A percentile compares a stretch with the other conserved stretches of the same genome.
phyloP scores from a whole-genome alignment of 1,140 invertebrate species.

The Hestina assimilis region DNA sequence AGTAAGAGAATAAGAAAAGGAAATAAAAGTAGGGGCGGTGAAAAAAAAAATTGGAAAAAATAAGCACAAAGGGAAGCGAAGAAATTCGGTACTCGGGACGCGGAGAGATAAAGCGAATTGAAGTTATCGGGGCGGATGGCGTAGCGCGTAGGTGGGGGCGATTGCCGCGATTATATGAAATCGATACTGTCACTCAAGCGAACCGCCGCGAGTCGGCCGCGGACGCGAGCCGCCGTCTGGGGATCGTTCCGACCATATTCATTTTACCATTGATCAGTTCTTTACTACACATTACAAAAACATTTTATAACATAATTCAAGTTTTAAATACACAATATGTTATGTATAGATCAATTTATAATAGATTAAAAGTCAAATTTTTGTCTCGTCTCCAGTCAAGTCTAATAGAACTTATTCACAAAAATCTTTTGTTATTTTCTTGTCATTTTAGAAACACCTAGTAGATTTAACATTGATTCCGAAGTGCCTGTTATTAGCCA shows the following conservation, averaged over 20 bases:
- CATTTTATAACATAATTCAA: no score
- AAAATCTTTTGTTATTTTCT: no score
- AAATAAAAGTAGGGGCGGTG: slow-evolving; percentile 62
- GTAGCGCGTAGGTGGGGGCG: slow-evolving; percentile 55
- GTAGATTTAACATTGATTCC: no score
- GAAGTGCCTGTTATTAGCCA: no score
- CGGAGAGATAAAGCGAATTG: slow-evolving; percentile 75
- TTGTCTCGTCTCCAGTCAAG: no score
- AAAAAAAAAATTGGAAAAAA: slow-evolving; percentile 74
- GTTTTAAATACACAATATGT: no score
- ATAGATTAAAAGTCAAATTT: no score
- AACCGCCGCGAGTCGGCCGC: slow-evolving; percentile 11
- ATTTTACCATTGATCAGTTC: no score
- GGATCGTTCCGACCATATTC: background rate
- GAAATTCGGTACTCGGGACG: slow-evolving; percentile 54
- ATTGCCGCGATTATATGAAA: slow-evolving; percentile 63
- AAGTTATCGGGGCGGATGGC: slow-evolving; percentile 72
- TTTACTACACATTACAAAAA: no score
- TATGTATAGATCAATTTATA: no score
- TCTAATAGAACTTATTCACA: no score
- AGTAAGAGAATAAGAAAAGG: slow-evolving; percentile 68
- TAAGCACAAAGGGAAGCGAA: slow-evolving; percentile 74
- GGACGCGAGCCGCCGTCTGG: background rate
- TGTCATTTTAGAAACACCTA: no score
- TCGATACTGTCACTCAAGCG: slow-evolving; percentile 71